These are phyloP conservation scores for Entelurus aequoreus DNA, from an alignment of 2,113 vertebrate species.

Conservation along the genomic window DNA sequence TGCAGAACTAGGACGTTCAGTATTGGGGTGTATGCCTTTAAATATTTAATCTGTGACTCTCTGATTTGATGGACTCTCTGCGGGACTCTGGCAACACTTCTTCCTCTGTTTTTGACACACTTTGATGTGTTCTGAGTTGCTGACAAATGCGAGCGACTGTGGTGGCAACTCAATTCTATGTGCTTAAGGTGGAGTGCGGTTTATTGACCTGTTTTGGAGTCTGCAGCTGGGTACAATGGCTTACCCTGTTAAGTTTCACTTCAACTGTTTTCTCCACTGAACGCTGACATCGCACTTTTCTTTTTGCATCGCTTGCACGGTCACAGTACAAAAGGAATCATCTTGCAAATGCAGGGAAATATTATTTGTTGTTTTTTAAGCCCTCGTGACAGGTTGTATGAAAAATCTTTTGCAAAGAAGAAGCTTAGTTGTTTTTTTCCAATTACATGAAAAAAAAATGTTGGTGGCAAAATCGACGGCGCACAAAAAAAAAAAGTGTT, in stretches of 20 bases:
- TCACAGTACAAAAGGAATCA: not conserved
- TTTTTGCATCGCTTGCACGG: conserved; percentile 6
- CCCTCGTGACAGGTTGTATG: not conserved
- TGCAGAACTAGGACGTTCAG: conserved; percentile 21
- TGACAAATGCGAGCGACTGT: not conserved
- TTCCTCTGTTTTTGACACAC: not conserved
- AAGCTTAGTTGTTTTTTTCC: not conserved
- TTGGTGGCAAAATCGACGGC: not conserved
- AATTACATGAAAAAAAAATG: not conserved
- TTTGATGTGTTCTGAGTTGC: not conserved
- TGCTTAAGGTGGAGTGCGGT: conserved; percentile 5
- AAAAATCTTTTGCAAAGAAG: conserved; percentile 1
- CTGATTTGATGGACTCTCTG: not conserved
- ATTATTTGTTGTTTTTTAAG: conserved; percentile 1
- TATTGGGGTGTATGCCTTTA: conserved; percentile 10
- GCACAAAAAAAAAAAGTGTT: not conserved
- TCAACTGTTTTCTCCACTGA: not conserved
- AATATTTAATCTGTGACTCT: conserved; percentile 40
- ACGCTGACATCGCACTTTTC: conserved; percentile 6
- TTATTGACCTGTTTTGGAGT: conserved; percentile 12
- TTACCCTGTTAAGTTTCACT: conserved; percentile 8
- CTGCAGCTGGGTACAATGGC: not conserved
- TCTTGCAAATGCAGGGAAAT: not conserved
- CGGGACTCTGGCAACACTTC: conserved; percentile 5
- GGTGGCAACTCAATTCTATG: conserved; percentile 1